phyloP scores from a whole-genome alignment of 92 coral and sea anemone species.

The Ricordea florida region DNA sequence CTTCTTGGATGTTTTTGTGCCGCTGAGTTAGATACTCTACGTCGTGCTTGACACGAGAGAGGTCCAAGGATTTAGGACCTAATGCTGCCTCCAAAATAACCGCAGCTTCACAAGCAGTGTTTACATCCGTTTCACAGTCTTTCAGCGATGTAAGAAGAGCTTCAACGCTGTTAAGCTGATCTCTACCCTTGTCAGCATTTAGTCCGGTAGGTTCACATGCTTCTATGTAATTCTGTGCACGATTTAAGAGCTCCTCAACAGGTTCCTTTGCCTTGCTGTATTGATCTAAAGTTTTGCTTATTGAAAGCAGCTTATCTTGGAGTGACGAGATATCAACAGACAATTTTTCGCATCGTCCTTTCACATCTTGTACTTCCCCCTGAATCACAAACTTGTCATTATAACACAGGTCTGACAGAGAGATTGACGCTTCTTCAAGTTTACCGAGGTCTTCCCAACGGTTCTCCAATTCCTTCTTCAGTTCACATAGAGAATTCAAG shows the following conservation, averaged over 20 bases:
- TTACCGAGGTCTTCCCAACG: constrained; percentile 48
- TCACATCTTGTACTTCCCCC: constrained; percentile 87
- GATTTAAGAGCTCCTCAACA: constrained; percentile 73
- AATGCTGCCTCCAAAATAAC: constrained; percentile 61
- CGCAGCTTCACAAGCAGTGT: constrained; percentile 66
- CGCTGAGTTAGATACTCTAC: constrained; percentile 62
- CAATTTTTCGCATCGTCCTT: constrained; percentile 80
- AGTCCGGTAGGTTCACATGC: constrained; percentile 84
- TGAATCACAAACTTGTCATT: constrained; percentile 90
- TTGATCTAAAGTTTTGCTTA: constrained; percentile 71
- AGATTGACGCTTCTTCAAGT: constrained; percentile 72
- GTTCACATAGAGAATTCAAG: constrained; percentile 61
- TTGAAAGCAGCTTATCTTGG: constrained; percentile 60
- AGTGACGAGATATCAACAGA: constrained; percentile 46
- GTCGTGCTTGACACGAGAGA: constrained; percentile 70
- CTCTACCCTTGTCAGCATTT: constrained; percentile 69
- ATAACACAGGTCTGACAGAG: constrained; percentile 79
- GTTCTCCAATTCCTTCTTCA: constrained; percentile 79
- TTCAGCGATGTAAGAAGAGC: constrained; percentile 63
- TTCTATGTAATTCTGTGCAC: constrained; percentile 70
- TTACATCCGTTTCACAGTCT: constrained; percentile 67
- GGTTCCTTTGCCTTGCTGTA: constrained; percentile 72
- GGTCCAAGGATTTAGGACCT: constrained; percentile 81
- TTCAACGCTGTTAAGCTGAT: constrained; percentile 67
- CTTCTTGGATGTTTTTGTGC: constrained; percentile 71